Base-by-base conservation (phyloP, 2,113 vertebrate species). In the Hippocampus mohnikei region DNA sequence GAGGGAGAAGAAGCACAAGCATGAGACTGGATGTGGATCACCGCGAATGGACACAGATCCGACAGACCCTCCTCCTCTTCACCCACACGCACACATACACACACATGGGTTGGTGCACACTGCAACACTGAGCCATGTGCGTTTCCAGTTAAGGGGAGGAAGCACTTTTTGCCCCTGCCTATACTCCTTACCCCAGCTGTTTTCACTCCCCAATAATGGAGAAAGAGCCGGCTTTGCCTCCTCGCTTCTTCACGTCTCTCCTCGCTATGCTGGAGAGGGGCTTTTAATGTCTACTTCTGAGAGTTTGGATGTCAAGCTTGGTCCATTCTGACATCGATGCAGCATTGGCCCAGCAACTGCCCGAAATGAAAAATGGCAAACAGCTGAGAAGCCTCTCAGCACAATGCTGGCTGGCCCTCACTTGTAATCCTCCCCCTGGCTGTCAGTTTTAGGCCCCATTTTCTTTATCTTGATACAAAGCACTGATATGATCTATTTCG, bases 281-380 rank as follows among this genome's bases (percentile, higher is more conserved):
- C 72, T 78, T 89, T 85, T 88, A 81, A 87, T 82, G 85, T 84
- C 74, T 70, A 80, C 67, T 80, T 88, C 74, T 74, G 73, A 75
- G 81, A 76, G 71, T 68, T 46, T 71, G 75, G 70, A 46, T 64
- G 55, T 70, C 61, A 64, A 9, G 52, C 50, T 20, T 12, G 53
- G 25, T 65, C 72, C 65, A 66, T 60, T 62, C 77, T 80, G 74
- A 79, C 82, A 81, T 74, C 73, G 65, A 79, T 66, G 75, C 77
- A 84, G 74, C 77, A 81, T 76, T 29, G 67, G 82, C 87, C 87
- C 79, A 83, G 71, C 83, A 74, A 79, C 79, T 84, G 79, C 75
- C 85, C 69, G 77, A 85, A 74, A 81, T 86, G 85, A 86, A 82
- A 83, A 81, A 88, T 75, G 78, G 72, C 69, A 48, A 84, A 83